Evolutionary conservation across 2,797 vertebrate species (phyloP), one percentile per base, ranked within the genome.

Genomic region (Platyrinchus mystaceus): DNA sequence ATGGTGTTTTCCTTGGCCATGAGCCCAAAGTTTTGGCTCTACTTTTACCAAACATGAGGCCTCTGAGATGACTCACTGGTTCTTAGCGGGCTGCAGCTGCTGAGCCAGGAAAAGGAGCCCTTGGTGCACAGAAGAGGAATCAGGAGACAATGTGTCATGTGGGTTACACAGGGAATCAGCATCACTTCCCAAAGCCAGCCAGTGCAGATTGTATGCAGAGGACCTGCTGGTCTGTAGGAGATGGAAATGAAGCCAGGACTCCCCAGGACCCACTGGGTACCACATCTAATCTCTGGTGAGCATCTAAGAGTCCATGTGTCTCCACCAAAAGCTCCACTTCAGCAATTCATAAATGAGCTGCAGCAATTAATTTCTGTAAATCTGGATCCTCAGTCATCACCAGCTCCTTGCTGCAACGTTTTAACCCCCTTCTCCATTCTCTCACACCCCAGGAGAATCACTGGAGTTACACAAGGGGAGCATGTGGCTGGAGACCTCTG

Each of bases 131-230:
- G 78, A 87, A 41, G 32, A 52, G 56, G 70, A 52, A 60, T 84
- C 78, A 80, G 93, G 89, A 87, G 93, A 83, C 71, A 76, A 71
- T 95, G 91, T 93, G 89, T 95, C 94, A 75, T 88, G 76, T 27
- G 79, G 73, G 53, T 85, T 71, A 55, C 81, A 56, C 18, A 5
- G 68, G 66, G 59, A 89, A 69, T 34, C 23, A 6, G 49, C 80
- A 59, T 34, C 71, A 24, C 32, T 94, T 83, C 90, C 81, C 60
- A 55, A 28, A 30, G 75, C 37, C 55, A 43, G 73, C 8, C 8
- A 2, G 8, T 18, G 59, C 67, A 80, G 56, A 52, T 27, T 43
- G 74, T 56, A 9, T 7, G 60, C 50, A 75, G 34, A 62, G 58
- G 55, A 84, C 21, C 70, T 53, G 63, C 47, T 27, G 64, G 36